Evolutionary conservation across 2,888 invertebrate species (phyloP).

Genomic region (Cremastobaeus sp.): DNA sequence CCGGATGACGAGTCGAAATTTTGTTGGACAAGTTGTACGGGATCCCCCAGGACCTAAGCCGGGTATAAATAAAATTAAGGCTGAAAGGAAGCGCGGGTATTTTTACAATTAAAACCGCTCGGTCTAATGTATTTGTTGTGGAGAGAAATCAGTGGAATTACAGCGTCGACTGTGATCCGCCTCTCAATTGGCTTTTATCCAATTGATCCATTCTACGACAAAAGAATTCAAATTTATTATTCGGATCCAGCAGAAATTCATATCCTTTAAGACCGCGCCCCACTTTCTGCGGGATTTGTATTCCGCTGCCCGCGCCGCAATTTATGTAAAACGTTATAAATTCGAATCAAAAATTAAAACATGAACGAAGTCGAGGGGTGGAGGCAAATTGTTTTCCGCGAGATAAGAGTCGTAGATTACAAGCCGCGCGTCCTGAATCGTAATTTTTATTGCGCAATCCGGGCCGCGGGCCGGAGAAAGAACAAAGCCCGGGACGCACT

Average conservation of each 20-base stretch:
- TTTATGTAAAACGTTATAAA: slow-evolving; percentile 38
- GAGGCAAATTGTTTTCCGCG: neutral
- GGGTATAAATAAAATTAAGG: too few relatives aligned
- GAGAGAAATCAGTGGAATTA: slow-evolving; percentile 45
- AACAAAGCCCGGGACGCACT: neutral
- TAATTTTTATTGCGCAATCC: too few relatives aligned
- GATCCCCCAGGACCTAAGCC: too few relatives aligned
- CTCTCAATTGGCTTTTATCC: slow-evolving; percentile 55
- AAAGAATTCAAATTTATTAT: slow-evolving; percentile 51
- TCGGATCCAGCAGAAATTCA: slow-evolving; percentile 33
- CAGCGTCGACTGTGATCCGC: slow-evolving; percentile 44
- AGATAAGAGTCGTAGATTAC: too few relatives aligned
- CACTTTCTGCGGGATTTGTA: slow-evolving; percentile 35
- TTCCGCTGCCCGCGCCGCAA: slow-evolving; percentile 16
- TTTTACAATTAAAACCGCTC: slow-evolving; percentile 39
- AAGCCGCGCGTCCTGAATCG: too few relatives aligned
- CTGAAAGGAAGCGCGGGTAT: slow-evolving; percentile 18
- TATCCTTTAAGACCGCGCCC: slow-evolving; percentile 45
- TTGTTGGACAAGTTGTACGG: too few relatives aligned
- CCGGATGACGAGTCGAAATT: too few relatives aligned
- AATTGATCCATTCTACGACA: slow-evolving; percentile 51
- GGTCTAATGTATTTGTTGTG: slow-evolving; percentile 43
- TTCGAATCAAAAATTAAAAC: slow-evolving; percentile 38
- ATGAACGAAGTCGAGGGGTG: slow-evolving; percentile 1
- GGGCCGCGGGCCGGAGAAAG: too few relatives aligned